These are phyloP conservation scores for Hylaea fasciaria DNA, from an alignment of 2,888 invertebrate species.

Conservation along the genomic window DNA sequence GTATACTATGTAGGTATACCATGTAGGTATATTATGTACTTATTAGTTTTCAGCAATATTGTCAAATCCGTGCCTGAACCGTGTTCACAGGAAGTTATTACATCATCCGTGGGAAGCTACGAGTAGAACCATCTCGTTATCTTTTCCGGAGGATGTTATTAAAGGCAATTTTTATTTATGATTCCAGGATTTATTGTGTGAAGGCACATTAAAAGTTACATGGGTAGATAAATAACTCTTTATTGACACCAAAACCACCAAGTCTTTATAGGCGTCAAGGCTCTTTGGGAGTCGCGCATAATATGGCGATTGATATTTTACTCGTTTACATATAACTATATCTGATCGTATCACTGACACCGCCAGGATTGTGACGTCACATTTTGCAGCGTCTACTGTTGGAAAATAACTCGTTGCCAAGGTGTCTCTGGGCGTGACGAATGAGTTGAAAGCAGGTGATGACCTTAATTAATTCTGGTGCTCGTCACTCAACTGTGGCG, in stretches of 20 bases:
- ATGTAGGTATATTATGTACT: background rate
- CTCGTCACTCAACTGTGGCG: slow-evolving; percentile 35
- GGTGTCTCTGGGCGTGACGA: background rate
- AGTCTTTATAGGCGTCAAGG: too few relatives aligned
- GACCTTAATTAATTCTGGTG: slow-evolving; percentile 19
- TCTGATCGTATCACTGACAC: too few relatives aligned
- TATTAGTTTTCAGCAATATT: background rate
- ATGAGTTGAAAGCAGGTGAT: background rate
- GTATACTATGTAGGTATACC: too few relatives aligned
- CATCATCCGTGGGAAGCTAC: slow-evolving; percentile 1
- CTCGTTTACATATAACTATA: background rate
- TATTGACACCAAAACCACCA: too few relatives aligned
- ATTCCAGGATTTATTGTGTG: background rate
- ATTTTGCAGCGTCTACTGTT: too few relatives aligned
- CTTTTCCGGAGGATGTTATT: slow-evolving; percentile 9
- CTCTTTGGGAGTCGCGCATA: too few relatives aligned
- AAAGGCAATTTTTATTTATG: background rate
- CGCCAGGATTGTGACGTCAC: too few relatives aligned
- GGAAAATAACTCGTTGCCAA: background rate
- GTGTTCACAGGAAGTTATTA: slow-evolving; percentile 1
- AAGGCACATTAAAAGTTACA: background rate
- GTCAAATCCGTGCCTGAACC: background rate
- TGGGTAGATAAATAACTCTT: too few relatives aligned
- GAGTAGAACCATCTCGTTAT: slow-evolving; percentile 1
- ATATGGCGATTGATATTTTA: too few relatives aligned